Evolutionary conservation across 2,797 vertebrate genomes (phyloP), one percentile per base, ranked within the genome.

Genomic region (Pipistrellus kuhlii): DNA sequence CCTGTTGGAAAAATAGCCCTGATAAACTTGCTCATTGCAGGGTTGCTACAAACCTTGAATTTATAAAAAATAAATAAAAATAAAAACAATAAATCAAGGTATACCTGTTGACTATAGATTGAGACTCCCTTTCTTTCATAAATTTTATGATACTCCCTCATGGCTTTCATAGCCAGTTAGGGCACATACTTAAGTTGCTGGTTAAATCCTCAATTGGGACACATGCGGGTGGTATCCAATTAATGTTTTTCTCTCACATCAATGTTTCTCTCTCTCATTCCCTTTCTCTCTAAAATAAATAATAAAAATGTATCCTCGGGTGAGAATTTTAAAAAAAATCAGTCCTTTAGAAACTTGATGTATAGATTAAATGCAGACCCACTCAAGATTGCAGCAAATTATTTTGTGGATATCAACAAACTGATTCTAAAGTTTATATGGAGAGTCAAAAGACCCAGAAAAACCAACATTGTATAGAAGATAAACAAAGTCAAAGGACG

Each of bases 361-460:
- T 82, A 6, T 88, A 82, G 25, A 68, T 53, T 86, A 66, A 80
- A 25, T 72, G 53, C 20, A 72, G 51, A 72, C 13, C 4, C n/a
- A 90, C 46, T 30, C 20, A 64, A 72, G 62, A 94, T 73, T 13
- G 53, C 46, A 55, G 53, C 15, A 94, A 85, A 44, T 90, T 85
- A 94, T 71, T 88, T 75, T 68, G 6, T 55, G 30, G 13, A 14
- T 75, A 75, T 68, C 0, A 8, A 77, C 66, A 48, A 82, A 48
- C 6, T 69, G 41, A 93, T 84, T 84, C 51, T 93, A 62, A 93
- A 93, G 51, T 89, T 93, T 75, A 41, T 27, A 48, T 15, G 32
- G 14, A 38, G 25, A 53, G 44, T 69, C 64, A 90, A 78, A 93
- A 89, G 64, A 62, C n/a, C n/a, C 30, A 75, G 57, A 38, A 75